Percentiles rank a stretch among this genome's conserved stretches.
Conservation (phyloP, 2,888 invertebrate genomes). For the Anaspis maculata region DNA sequence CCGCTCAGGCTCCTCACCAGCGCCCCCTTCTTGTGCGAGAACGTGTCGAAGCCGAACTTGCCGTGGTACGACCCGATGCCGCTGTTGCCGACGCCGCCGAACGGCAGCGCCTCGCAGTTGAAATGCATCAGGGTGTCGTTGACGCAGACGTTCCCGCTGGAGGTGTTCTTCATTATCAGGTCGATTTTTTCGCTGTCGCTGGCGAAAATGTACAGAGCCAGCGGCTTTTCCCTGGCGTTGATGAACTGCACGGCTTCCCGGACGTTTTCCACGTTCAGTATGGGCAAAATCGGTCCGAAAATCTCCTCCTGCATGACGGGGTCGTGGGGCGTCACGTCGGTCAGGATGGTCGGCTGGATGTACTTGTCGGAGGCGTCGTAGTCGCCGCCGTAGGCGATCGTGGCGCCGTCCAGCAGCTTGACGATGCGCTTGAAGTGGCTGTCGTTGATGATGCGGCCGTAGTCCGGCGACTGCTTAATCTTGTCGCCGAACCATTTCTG, state of each 20-base stretch:
- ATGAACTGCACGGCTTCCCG: slow-evolving; percentile 89
- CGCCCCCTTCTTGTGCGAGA: too few relatives aligned
- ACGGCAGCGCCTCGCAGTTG: slow-evolving; percentile 82
- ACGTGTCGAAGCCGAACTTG: too few relatives aligned
- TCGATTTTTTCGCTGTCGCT: slow-evolving; percentile 50
- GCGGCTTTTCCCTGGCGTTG: slow-evolving; percentile 79
- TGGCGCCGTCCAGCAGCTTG: slow-evolving; percentile 58
- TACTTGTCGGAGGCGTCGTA: slow-evolving; percentile 65
- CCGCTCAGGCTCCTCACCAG: too few relatives aligned
- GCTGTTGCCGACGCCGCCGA: too few relatives aligned
- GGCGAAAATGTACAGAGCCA: slow-evolving; percentile 82
- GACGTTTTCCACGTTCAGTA: slow-evolving; percentile 74
- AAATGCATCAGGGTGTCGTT: slow-evolving; percentile 88
- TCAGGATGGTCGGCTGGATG: slow-evolving; percentile 76
- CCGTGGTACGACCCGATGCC: too few relatives aligned
- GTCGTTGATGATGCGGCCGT: slow-evolving; percentile 76
- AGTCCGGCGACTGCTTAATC: slow-evolving; percentile 72
- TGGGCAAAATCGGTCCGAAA: slow-evolving; percentile 93
- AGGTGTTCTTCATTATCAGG: slow-evolving; percentile 61
- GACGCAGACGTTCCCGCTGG: slow-evolving; percentile 70
- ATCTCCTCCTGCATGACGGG: slow-evolving; percentile 85
- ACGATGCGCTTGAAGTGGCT: slow-evolving; percentile 64
- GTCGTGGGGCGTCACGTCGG: slow-evolving; percentile 66
- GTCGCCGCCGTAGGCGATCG: slow-evolving; percentile 70
- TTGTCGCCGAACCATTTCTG: slow-evolving; percentile 80